Base-by-base conservation (phyloP, 2,797 vertebrate species). In the Falco biarmicus region DNA sequence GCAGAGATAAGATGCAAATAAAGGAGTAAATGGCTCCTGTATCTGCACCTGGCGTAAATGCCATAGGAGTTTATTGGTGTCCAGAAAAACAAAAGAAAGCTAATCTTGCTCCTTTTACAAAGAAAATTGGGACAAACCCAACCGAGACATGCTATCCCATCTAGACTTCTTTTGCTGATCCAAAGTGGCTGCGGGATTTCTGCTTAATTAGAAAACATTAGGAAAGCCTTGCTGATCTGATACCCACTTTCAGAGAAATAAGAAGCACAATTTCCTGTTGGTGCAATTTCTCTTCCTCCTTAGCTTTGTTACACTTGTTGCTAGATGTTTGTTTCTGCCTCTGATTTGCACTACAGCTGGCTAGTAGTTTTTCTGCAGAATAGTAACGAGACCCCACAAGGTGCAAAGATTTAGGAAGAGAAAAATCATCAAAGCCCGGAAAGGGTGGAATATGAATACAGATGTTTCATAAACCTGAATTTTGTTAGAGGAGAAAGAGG, bases 101-200 rank as follows among this genome's bases (percentile, higher is more conserved):
- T 56, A 5, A 59, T 73, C 34, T 84, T 89, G 29, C 48, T 48
- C 11, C 48, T 78, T 84, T 48, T 63, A 69, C 9, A 47, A 69
- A 78, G 87, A 77, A 64, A 75, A 74, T 66, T 10, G 57, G 32
- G 25, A 84, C 59, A 73, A 81, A 37, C 73, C n/a, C 56, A 70
- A 2, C 18, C 60, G 65, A 81, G 75, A 75, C 25, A 13, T 15
- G 24, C 43, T 63, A 6, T 63, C 31, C 73, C 34, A 56, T 71
- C 48, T 74, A 21, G 20, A 25, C 39, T 60, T 39, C 43, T 70
- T 60, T 51, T 50, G 34, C 47, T 95, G 54, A 87, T 92, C 79
- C 59, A 84, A 69, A 86, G 83, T 68, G 73, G 65, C 87, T 91
- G 45, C 89, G 73, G 84, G 79, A 91, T 94, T 93, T 94, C 92